A percentile compares a stretch with the other conserved stretches of the same genome.
phyloP scores from a whole-genome alignment of 2,797 vertebrate species.

The Botia kubotai region DNA sequence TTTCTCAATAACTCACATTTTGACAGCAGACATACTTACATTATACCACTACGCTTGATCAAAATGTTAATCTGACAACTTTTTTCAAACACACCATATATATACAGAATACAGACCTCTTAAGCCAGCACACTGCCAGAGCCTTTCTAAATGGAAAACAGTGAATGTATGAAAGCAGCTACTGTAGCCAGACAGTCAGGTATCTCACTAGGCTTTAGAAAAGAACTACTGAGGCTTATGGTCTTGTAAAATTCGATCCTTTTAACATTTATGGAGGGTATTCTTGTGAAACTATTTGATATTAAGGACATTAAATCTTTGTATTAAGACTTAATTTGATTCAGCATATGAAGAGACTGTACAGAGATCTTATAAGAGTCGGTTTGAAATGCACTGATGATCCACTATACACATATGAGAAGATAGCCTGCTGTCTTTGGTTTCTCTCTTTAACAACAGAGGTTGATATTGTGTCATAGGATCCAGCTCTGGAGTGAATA shows the following conservation, averaged over 20 bases:
- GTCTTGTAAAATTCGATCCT: neutral
- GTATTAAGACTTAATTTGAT: neutral
- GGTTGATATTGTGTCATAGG: slow-evolving; percentile 39
- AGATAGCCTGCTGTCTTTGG: neutral
- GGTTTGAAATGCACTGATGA: neutral
- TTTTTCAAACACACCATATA: too few species aligned
- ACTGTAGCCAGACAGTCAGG: too few species aligned
- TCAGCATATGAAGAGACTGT: slow-evolving; percentile 1
- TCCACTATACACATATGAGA: neutral
- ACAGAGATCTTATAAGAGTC: neutral
- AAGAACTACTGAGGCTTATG: neutral
- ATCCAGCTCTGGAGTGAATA: slow-evolving; percentile 35
- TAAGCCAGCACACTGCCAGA: too few species aligned
- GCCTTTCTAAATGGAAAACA: too few species aligned
- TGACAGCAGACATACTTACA: neutral
- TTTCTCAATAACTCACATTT: neutral
- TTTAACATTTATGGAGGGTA: neutral
- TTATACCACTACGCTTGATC: neutral
- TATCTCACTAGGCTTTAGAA: neutral
- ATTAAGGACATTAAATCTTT: too few species aligned
- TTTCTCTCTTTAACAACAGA: slow-evolving; percentile 20
- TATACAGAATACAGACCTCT: too few species aligned
- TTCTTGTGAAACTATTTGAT: neutral
- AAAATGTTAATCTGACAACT: too few species aligned
- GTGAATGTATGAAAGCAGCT: neutral